Evolutionary conservation across 2,888 invertebrate species (phyloP).

Genomic region (Melieria picta): DNA sequence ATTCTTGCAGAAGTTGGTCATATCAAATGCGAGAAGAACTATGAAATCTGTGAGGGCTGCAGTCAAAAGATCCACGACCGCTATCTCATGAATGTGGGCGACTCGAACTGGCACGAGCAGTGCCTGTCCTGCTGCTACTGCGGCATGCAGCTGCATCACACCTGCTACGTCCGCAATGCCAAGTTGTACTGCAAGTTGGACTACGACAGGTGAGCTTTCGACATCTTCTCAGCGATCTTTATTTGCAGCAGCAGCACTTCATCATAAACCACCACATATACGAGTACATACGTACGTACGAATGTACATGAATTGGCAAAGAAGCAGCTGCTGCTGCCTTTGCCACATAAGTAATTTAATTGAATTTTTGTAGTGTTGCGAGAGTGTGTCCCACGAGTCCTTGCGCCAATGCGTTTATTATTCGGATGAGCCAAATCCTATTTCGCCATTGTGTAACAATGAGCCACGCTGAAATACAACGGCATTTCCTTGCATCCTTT

Average conservation of each 20-base stretch:
- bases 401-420: too few species aligned
- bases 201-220: slow-evolving; percentile 84
- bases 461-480: too few species aligned
- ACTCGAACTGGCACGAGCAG: slow-evolving; percentile 95
- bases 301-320: too few species aligned
- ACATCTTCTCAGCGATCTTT: not conserved
- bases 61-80: slow-evolving; percentile 94
- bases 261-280: not conserved
- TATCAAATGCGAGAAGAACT: slow-evolving; percentile 82
- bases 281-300: too few species aligned
- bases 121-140: slow-evolving; percentile 97
- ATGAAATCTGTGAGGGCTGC: slow-evolving; percentile 93
- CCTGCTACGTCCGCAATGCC: slow-evolving; percentile 93
- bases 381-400: too few species aligned
- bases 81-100: slow-evolving; percentile 93
- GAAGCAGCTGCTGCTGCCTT: too few species aligned
- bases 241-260: not conserved
- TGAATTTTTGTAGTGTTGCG: too few species aligned
- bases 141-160: slow-evolving; percentile 86
- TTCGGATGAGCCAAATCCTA: too few species aligned
- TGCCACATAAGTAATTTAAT: too few species aligned
- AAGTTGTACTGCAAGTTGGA: slow-evolving; percentile 97
- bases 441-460: too few species aligned
- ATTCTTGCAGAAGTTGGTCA: slow-evolving; percentile 67
- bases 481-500: too few species aligned